Base-by-base conservation (phyloP, 2,888 invertebrate species). In the Frankliniella intonsa region DNA sequence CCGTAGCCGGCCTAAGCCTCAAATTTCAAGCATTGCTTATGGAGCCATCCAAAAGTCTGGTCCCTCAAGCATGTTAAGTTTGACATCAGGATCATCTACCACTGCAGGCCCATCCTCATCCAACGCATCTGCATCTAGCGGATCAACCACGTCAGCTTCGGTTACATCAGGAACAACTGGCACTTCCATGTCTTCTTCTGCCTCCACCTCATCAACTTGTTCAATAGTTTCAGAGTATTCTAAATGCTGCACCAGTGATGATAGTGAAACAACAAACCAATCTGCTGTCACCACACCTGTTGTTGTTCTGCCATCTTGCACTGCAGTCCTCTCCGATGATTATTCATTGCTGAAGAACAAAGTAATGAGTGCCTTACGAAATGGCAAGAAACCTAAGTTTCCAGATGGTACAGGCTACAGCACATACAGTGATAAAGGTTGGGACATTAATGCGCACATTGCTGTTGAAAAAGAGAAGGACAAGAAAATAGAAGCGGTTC, bases 381-480 rank as follows among this genome's bases (percentile, higher is more conserved):
- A 25, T 25, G 69, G 69, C 69, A 76, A 76, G 25, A 76, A 76
- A 10, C 69, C 69, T 25, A 76, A 22, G 12, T 84, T 84, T 51
- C 84, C 83, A 14, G 83, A 83, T 27, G 83, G 84, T 10, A 83
- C 83, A 38, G 84, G 84, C 0, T 84, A 83, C 49, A 84, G 84
- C 80, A 82, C 83, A 7, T 22, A 62, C 19, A 80, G 27, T 27
- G 83, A 84, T 69, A 83, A 82, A 55, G 85, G 86, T 80, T 88
- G 88, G 88, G 87, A 87, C 82, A 85, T 87, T 50, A 86, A 86
- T 81, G 86, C 87, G 7, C 87, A 86, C 81, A 82, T 87, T 14
- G 87, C 87, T 17, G 88, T 87, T 50, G 86, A 87, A 82, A 85
- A 86, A 83, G 87, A 87, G 83, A 87, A 87, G 84, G 88, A 88